Evolutionary conservation across 1,140 invertebrate genomes (phyloP).

Genomic region (Cotesia chilonis): DNA sequence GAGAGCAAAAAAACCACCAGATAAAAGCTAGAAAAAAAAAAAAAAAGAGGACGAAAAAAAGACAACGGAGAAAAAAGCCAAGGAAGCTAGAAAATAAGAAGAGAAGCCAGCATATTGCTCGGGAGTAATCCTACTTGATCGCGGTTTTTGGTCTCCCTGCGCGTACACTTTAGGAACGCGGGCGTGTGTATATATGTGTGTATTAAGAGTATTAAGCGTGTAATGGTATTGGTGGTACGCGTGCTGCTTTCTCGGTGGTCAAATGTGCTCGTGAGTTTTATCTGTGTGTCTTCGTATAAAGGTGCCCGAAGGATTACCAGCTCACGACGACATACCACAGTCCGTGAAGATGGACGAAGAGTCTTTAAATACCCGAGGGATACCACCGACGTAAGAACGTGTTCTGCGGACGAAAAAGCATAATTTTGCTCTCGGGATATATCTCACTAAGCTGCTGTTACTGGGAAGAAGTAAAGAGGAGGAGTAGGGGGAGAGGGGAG

Average conservation of each 20-base stretch:
- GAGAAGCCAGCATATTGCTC: slow-evolving; percentile 59
- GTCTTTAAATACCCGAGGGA: slow-evolving; percentile 64
- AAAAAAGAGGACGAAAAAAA: slow-evolving; percentile 28
- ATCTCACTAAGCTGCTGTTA: background rate
- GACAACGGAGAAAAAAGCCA: slow-evolving; percentile 35
- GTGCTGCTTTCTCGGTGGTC: background rate
- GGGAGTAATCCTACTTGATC: slow-evolving; percentile 64
- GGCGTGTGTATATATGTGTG: slow-evolving; percentile 25
- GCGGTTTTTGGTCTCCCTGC: slow-evolving; percentile 58
- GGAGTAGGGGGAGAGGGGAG: too few species aligned
- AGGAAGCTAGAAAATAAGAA: slow-evolving; percentile 21
- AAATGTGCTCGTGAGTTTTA: slow-evolving; percentile 6
- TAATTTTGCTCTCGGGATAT: slow-evolving; percentile 54
- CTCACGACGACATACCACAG: slow-evolving; percentile 29
- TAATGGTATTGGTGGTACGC: background rate
- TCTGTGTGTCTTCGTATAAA: slow-evolving; percentile 45
- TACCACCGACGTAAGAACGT: slow-evolving; percentile 47
- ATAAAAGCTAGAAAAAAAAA: slow-evolving; percentile 33
- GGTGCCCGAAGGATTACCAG: slow-evolving; percentile 60
- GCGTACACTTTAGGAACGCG: too few species aligned
- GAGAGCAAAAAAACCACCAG: background rate
- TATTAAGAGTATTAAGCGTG: slow-evolving; percentile 5
- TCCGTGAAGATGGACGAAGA: slow-evolving; percentile 55
- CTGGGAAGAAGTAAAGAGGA: too few species aligned
- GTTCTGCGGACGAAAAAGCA: slow-evolving; percentile 62